Evolutionary conservation across 2,113 vertebrate genomes (phyloP).

Genomic region (Leptosomus discolor): DNA sequence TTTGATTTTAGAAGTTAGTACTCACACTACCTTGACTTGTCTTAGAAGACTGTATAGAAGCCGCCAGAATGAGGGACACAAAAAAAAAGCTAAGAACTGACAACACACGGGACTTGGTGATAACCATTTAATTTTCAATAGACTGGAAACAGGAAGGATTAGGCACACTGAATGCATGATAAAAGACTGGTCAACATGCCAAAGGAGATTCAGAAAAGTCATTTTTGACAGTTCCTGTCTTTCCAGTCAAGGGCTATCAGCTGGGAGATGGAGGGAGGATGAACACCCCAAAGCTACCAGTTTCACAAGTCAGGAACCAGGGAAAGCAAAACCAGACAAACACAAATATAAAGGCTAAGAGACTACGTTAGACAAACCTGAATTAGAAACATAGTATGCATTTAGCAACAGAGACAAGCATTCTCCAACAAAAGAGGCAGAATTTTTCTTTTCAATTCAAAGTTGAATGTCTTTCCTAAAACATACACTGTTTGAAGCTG

Average conservation of each 20-base stretch:
- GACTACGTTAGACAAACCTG: not conserved
- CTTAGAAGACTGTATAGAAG: accelerated
- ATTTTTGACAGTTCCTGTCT: not conserved
- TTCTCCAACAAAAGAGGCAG: not conserved
- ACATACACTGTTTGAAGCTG: not conserved
- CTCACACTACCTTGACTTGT: not conserved
- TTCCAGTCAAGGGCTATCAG: not conserved
- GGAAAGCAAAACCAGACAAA: not conserved
- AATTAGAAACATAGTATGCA: not conserved
- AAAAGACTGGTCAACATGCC: not conserved
- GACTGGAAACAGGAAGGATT: not conserved
- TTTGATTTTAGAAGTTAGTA: not conserved
- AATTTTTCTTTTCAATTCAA: not conserved
- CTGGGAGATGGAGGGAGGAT: not conserved
- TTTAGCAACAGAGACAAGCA: not conserved
- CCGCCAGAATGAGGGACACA: not conserved
- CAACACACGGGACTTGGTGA: not conserved
- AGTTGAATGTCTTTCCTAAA: not conserved
- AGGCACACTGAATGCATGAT: not conserved
- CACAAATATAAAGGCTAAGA: not conserved
- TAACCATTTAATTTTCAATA: not conserved
- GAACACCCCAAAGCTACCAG: not conserved
- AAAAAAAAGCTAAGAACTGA: not conserved
- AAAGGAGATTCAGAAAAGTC: not conserved
- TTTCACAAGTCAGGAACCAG: not conserved